These are phyloP conservation scores for Brevipalpus yothersi DNA, from an alignment of 1,140 invertebrate species.

Conservation along the genomic window DNA sequence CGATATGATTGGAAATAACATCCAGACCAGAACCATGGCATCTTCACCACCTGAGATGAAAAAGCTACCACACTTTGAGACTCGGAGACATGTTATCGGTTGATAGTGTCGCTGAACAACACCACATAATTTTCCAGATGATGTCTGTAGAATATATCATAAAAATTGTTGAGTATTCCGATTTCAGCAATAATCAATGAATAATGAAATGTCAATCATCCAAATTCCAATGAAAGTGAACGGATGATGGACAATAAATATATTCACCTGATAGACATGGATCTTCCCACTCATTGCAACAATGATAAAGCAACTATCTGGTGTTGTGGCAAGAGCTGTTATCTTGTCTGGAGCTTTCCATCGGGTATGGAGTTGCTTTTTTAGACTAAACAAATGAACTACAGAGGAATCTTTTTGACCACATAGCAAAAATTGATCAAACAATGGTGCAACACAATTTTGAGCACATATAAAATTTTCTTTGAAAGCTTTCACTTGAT, in stretches of 20 bases:
- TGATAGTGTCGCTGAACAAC: constrained; percentile 52
- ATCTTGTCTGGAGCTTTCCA: constrained; percentile 53
- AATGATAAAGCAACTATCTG: constrained; percentile 39
- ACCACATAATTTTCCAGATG: constrained; percentile 41
- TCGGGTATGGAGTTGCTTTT: constrained; percentile 23
- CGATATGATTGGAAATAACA: constrained; percentile 17
- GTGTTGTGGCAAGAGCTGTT: constrained; percentile 35
- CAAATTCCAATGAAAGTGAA: background rate
- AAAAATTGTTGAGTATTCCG: background rate
- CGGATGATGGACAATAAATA: background rate
- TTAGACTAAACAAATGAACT: constrained; percentile 5
- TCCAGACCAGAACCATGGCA: constrained; percentile 54
- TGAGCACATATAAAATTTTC: background rate
- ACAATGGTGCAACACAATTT: constrained; percentile 6
- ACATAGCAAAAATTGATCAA: constrained; percentile 3
- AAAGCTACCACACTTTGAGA: constrained; percentile 40
- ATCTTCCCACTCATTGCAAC: constrained; percentile 53
- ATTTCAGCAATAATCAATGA: background rate
- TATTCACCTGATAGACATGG: constrained; percentile 41
- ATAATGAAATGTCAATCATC: background rate
- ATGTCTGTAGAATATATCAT: constrained; percentile 22
- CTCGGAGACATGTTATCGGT: constrained; percentile 40
- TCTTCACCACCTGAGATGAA: constrained; percentile 54
- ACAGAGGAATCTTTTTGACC: constrained; percentile 4
- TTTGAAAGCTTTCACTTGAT: background rate